A percentile compares a stretch with the other conserved stretches of the same genome.
These are phyloP conservation scores for Charanyca ferruginea DNA, from an alignment of 2,888 invertebrate species.

Conservation along the genomic window DNA sequence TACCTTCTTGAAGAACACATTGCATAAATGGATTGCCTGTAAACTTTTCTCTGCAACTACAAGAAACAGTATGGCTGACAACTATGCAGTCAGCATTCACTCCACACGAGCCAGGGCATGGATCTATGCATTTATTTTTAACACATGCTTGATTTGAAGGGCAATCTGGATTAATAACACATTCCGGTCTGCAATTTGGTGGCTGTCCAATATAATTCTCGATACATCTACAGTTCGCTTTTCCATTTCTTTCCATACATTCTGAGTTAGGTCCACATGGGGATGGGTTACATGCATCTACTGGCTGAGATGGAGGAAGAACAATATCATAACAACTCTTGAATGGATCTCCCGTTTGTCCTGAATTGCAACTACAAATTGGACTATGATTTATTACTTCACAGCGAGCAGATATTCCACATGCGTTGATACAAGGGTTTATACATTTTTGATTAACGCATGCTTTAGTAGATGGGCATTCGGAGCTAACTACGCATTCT, in stretches of 20 bases:
- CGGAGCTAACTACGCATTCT: constrained; percentile 96
- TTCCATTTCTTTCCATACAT: constrained; percentile 92
- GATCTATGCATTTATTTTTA: constrained; percentile 95
- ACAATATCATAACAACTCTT: constrained; percentile 92
- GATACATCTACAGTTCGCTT: constrained; percentile 95
- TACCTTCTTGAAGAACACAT: constrained; percentile 92
- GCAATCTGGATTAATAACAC: constrained; percentile 95
- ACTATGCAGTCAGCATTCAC: constrained; percentile 95
- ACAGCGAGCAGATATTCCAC: constrained; percentile 95
- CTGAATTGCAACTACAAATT: constrained; percentile 95
- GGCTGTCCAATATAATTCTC: constrained; percentile 95
- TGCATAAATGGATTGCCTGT: constrained; percentile 96
- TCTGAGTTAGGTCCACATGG: constrained; percentile 96
- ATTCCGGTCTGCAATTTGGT: constrained; percentile 96
- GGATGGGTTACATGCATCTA: constrained; percentile 93
- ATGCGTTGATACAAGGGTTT: constrained; percentile 96
- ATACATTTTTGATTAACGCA: constrained; percentile 95
- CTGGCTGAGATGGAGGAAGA: constrained; percentile 77
- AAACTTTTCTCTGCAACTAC: constrained; percentile 94
- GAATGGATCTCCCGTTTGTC: constrained; percentile 95
- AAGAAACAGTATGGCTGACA: constrained; percentile 95
- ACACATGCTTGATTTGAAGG: constrained; percentile 95
- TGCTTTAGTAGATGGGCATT: constrained; percentile 95
- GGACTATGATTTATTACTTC: constrained; percentile 96
- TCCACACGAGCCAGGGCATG: constrained; percentile 96